phyloP scores from a whole-genome alignment of 2,888 invertebrate genomes.

The Punctoribates punctum region DNA sequence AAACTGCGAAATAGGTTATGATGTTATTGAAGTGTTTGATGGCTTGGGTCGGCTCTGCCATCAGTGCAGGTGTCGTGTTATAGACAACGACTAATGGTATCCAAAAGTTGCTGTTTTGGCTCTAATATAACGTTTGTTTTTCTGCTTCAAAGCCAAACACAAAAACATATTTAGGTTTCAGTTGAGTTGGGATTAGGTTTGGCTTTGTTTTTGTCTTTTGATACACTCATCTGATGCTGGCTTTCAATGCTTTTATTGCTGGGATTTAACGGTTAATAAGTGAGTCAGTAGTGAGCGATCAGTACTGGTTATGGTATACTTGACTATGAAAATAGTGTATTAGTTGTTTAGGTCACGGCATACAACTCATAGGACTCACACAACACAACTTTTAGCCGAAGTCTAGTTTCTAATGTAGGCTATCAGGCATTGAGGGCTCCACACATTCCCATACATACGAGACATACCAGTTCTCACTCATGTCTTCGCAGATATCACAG shows the following conservation, averaged over 20 bases:
- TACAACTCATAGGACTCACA: not conserved
- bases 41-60: constrained; percentile 17
- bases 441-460: constrained; percentile 24
- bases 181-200: not conserved
- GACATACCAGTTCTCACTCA: not conserved
- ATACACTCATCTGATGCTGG: not conserved
- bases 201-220: not conserved
- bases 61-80: constrained; percentile 27
- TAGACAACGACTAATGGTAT: not conserved
- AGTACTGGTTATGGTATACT: constrained; percentile 8
- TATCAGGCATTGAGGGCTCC: constrained; percentile 35
- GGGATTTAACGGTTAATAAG: too few relatives aligned
- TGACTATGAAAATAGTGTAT: constrained; percentile 9
- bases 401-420: constrained; percentile 38
- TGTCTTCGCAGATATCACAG: constrained; percentile 20
- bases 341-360: constrained; percentile 35
- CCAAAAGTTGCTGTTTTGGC: not conserved
- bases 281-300: not conserved
- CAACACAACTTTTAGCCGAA: constrained; percentile 17
- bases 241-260: not conserved
- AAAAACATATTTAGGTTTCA: not conserved
- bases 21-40: constrained; percentile 24
- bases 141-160: not conserved
- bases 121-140: constrained; percentile 8
- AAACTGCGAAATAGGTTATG: constrained; percentile 20